phyloP scores from a whole-genome alignment of 2,797 vertebrate species.

The Sciurus carolinensis region DNA sequence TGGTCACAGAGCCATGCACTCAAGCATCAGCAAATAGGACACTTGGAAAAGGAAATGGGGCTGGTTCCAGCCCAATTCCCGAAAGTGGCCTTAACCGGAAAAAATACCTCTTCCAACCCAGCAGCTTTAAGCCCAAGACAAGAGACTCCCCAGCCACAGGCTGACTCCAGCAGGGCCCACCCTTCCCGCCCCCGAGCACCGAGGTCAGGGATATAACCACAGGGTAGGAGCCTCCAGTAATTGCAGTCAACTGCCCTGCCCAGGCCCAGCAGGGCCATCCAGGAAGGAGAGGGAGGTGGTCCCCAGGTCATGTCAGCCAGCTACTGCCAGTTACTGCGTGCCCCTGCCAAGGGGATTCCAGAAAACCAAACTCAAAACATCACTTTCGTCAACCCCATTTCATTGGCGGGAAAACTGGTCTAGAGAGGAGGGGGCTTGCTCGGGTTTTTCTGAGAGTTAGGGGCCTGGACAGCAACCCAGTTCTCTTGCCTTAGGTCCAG shows the following conservation, averaged over 20 bases:
- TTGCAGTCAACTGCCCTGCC: constrained; percentile 68
- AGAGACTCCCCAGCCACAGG: constrained; percentile 68
- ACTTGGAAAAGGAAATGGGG: constrained; percentile 79
- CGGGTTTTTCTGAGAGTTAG: not conserved
- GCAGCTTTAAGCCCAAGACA: constrained; percentile 77
- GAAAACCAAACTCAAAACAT: constrained; percentile 19
- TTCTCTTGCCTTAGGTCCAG: not conserved
- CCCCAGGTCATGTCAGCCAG: not conserved
- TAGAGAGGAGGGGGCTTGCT: not conserved
- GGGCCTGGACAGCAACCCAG: not conserved
- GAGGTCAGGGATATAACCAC: constrained; percentile 82
- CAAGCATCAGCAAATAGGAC: constrained; percentile 27
- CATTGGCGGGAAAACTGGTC: not conserved
- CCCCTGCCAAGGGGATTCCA: constrained; percentile 36
- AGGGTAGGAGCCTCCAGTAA: constrained; percentile 77
- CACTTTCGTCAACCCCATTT: not conserved
- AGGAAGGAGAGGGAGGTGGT: constrained; percentile 66
- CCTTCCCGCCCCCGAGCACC: constrained; percentile 72
- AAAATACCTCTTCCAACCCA: constrained; percentile 86
- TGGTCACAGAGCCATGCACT: not conserved
- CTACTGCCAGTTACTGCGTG: constrained; percentile 7
- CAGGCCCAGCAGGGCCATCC: constrained; percentile 54
- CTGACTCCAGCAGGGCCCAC: constrained; percentile 67
- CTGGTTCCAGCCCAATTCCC: constrained; percentile 70
- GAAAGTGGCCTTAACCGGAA: constrained; percentile 87